Percentiles rank a stretch among this genome's conserved stretches.
These are phyloP conservation scores for Tenualosa ilisha DNA, from an alignment of 2,797 vertebrate genomes.

Conservation along the genomic window DNA sequence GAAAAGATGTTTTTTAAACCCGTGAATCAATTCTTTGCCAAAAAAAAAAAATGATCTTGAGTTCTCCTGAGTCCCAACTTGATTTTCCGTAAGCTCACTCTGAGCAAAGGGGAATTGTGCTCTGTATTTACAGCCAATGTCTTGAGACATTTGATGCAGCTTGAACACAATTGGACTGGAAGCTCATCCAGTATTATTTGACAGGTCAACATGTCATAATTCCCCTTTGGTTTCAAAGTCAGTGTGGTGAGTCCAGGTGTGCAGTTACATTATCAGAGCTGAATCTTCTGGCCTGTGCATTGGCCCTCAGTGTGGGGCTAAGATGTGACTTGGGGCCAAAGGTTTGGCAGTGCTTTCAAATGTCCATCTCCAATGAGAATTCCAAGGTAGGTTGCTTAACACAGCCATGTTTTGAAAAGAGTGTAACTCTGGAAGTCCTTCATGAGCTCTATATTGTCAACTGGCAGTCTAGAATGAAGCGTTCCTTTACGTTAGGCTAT, in stretches of 20 bases:
- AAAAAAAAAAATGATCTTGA: not conserved
- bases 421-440: not conserved
- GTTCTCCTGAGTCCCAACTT: not conserved
- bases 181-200: too few species aligned
- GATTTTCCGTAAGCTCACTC: not conserved
- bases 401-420: constrained; percentile 12
- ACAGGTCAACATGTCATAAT: not conserved
- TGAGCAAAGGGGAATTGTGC: not conserved
- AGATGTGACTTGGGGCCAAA: not conserved
- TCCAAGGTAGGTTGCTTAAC: not conserved
- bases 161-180: not conserved
- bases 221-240: not conserved
- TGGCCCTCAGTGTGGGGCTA: not conserved
- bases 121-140: not conserved
- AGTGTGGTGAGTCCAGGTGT: not conserved
- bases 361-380: not conserved
- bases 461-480: not conserved
- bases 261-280: not conserved
- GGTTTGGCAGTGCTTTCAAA: not conserved
- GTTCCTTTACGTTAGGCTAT: not conserved
- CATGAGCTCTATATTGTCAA: not conserved
- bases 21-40: not conserved
- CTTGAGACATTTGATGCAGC: not conserved
- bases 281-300: not conserved
- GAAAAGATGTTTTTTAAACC: not conserved